phyloP scores from a whole-genome alignment of 2,113 vertebrate species.

The Hemiprocne comata region DNA sequence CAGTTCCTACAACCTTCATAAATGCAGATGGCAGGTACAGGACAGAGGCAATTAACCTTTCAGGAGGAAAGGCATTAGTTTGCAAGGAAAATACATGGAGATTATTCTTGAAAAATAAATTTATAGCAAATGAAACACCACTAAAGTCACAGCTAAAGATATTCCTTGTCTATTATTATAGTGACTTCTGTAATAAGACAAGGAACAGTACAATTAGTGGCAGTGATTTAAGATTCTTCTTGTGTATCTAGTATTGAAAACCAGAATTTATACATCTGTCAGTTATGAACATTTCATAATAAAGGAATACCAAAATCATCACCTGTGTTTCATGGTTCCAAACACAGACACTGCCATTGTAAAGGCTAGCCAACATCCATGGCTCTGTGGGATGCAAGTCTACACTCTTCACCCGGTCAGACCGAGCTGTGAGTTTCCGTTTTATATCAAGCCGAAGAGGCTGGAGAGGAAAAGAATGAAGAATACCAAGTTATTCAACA shows the following conservation, averaged over 20 bases:
- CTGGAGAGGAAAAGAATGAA: slow-evolving; percentile 60
- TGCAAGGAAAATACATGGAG: neutral
- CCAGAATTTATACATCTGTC: neutral
- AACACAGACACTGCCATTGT: slow-evolving; percentile 93
- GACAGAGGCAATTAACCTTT: neutral
- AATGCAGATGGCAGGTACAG: neutral
- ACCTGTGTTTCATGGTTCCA: slow-evolving; percentile 98
- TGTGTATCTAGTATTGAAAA: neutral
- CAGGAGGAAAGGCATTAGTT: neutral
- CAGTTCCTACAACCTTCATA: neutral
- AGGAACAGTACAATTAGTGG: neutral
- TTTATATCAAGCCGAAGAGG: slow-evolving; percentile 96
- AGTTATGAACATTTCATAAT: neutral
- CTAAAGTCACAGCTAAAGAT: neutral
- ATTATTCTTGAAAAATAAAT: neutral
- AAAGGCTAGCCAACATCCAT: slow-evolving; percentile 97
- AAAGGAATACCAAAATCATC: neutral
- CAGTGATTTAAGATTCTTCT: neutral
- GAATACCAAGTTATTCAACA: neutral
- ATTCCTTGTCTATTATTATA: neutral
- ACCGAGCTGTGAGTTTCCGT: slow-evolving; percentile 91
- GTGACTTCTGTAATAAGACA: neutral
- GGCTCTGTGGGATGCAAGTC: slow-evolving; percentile 94
- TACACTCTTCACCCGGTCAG: slow-evolving; percentile 94
- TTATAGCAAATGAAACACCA: neutral